phyloP scores from a whole-genome alignment of 2,888 invertebrate genomes.

The Spilarctia lutea region DNA sequence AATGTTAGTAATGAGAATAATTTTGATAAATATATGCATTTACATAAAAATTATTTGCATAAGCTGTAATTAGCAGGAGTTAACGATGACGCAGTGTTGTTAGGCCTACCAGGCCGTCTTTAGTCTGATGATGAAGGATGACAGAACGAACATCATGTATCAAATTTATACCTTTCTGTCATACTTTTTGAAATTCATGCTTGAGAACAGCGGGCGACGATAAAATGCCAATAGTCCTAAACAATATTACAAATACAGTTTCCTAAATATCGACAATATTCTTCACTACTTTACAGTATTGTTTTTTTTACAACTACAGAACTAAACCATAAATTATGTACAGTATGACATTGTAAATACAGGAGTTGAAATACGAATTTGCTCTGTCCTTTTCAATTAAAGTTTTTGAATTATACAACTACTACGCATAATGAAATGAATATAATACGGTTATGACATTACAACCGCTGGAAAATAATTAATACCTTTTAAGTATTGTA shows the following conservation, averaged over 20 bases:
- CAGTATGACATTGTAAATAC: conserved; percentile 4
- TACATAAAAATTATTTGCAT: background rate
- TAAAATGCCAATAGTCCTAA: background rate
- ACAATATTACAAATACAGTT: background rate
- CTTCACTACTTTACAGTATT: background rate
- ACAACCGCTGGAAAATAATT: conserved; percentile 31
- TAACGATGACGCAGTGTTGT: too few relatives aligned
- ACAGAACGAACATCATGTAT: background rate
- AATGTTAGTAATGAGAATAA: background rate
- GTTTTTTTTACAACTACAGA: background rate
- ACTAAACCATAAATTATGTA: conserved; percentile 2
- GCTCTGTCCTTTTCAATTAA: conserved; percentile 42
- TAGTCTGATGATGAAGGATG: background rate
- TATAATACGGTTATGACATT: conserved; percentile 41
- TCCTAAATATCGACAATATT: background rate
- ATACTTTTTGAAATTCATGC: background rate
- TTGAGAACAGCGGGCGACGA: background rate
- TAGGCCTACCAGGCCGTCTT: too few relatives aligned
- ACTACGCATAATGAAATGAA: conserved; percentile 44
- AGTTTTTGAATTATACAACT: conserved; percentile 33
- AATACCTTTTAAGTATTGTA: background rate
- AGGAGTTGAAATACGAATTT: conserved; percentile 32
- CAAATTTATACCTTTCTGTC: background rate
- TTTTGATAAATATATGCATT: background rate
- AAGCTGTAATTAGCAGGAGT: background rate